A percentile compares a stretch with the other conserved stretches of the same genome.
Conservation (phyloP, 2,888 invertebrate species). For the Heliothis peltigera region DNA sequence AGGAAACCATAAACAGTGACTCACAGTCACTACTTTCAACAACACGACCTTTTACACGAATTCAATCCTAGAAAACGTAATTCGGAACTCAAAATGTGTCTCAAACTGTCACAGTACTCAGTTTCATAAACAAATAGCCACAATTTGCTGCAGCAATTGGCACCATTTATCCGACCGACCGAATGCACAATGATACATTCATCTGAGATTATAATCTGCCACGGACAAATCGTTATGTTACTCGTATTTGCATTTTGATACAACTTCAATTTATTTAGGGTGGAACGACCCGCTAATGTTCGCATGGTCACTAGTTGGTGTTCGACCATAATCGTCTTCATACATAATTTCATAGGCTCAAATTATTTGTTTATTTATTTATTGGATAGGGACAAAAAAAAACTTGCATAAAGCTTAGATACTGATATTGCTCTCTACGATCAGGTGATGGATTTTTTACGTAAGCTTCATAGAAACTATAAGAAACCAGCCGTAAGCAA, state of each 20-base stretch:
- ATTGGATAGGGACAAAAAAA: too few species aligned
- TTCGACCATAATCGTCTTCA: slow-evolving; percentile 19
- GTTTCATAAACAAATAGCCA: slow-evolving; percentile 68
- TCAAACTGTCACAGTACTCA: slow-evolving; percentile 55
- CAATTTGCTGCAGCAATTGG: slow-evolving; percentile 68
- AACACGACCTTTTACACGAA: slow-evolving; percentile 7
- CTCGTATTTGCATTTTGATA: slow-evolving; percentile 66
- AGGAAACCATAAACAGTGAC: neutral
- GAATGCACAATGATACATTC: slow-evolving; percentile 78
- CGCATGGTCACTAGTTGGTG: slow-evolving; percentile 5
- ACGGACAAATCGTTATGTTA: slow-evolving; percentile 78
- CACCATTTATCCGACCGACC: slow-evolving; percentile 67
- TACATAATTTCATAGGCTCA: slow-evolving; percentile 14
- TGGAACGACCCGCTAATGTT: slow-evolving; percentile 49
- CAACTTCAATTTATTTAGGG: slow-evolving; percentile 57
- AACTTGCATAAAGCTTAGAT: neutral
- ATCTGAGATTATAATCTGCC: slow-evolving; percentile 82
- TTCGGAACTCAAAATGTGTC: slow-evolving; percentile 40
- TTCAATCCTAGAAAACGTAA: slow-evolving; percentile 33
- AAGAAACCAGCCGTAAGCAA: too few species aligned
- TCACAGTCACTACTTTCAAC: neutral
- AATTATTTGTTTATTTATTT: too few species aligned
- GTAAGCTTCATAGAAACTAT: too few species aligned
- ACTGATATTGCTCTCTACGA: too few species aligned
- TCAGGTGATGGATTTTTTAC: too few species aligned